Percentiles rank a stretch among this genome's conserved stretches.
Conservation (phyloP, 1,140 invertebrate species). For the Dermatophagoides farinae region DNA sequence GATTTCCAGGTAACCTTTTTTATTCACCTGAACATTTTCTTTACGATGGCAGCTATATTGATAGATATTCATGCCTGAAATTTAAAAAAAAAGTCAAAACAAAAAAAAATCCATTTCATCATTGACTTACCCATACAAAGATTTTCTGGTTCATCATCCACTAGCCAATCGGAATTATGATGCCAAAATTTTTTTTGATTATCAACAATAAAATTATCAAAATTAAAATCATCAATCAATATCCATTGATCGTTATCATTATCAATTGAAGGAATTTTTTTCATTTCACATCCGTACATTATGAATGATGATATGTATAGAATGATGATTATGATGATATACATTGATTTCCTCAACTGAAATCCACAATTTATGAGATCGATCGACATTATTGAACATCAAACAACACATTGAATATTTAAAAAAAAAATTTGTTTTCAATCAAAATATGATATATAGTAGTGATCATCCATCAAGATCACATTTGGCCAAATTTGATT, state of each 20-base stretch:
- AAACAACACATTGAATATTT: too few relatives aligned
- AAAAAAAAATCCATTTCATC: background rate
- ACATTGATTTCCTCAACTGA: too few relatives aligned
- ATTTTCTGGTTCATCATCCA: conserved; percentile 6
- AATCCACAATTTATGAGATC: too few relatives aligned
- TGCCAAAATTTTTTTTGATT: background rate
- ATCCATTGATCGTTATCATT: background rate
- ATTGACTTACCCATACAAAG: background rate
- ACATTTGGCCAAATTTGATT: too few relatives aligned
- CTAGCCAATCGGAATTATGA: background rate
- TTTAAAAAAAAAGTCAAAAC: background rate
- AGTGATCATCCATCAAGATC: too few relatives aligned
- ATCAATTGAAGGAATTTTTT: background rate
- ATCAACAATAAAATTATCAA: background rate
- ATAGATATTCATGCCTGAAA: background rate
- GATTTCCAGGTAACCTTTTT: background rate
- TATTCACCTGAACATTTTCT: background rate
- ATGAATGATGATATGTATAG: too few relatives aligned
- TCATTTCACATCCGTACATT: too few relatives aligned
- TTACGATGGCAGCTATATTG: conserved; percentile 7
- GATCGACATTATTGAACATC: too few relatives aligned
- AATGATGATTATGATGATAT: too few relatives aligned
- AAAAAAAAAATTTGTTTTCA: too few relatives aligned
- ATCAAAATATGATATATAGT: too few relatives aligned
- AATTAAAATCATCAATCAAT: background rate